These are phyloP conservation scores for Deroptyus accipitrinus DNA, from an alignment of 2,113 vertebrate genomes.

Conservation along the genomic window DNA sequence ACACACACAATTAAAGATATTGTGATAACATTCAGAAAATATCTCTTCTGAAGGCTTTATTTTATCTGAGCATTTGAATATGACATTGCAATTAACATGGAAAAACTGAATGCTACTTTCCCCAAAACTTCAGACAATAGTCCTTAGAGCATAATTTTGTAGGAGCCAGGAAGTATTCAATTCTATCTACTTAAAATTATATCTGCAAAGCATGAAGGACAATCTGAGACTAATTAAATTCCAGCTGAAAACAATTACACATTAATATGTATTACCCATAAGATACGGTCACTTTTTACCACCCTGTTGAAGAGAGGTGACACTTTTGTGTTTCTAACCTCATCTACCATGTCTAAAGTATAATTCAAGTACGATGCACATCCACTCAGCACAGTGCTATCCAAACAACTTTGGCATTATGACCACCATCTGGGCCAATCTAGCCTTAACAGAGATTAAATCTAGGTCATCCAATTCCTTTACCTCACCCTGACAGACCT, in stretches of 20 bases:
- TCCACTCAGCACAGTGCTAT: background rate
- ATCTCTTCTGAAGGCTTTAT: background rate
- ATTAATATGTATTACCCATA: background rate
- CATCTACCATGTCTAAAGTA: background rate
- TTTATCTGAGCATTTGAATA: background rate
- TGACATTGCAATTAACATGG: background rate
- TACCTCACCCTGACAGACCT: background rate
- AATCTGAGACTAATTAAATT: background rate
- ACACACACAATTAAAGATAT: background rate
- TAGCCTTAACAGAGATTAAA: background rate
- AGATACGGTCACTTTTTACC: background rate
- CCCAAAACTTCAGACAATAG: background rate
- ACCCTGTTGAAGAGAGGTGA: background rate
- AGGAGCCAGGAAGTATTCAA: background rate
- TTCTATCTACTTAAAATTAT: background rate
- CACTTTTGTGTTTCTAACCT: background rate
- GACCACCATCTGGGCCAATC: conserved; percentile 14
- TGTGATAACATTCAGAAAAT: background rate
- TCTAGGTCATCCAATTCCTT: background rate
- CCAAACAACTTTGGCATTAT: background rate
- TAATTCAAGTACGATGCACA: background rate
- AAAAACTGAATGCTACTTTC: background rate
- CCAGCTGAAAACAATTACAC: background rate
- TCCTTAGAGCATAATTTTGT: background rate
- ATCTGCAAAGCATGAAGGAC: background rate